Conservation (phyloP, 2,888 invertebrate genomes). For the Heliconius aoede region DNA sequence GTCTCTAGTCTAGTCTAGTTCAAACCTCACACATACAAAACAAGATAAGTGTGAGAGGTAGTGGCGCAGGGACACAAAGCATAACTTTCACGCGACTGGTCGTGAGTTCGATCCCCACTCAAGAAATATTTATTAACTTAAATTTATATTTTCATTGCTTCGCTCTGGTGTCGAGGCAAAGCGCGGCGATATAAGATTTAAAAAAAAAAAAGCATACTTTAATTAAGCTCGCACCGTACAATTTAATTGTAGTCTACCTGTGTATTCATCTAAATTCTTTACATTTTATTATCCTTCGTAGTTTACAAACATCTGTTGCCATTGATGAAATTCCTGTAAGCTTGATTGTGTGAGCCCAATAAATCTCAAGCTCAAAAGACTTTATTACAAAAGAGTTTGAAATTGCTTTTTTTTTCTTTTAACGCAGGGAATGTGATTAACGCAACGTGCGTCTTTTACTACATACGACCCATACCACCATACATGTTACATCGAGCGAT, state of each 20-base stretch:
- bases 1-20: background rate
- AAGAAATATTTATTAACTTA: too few relatives aligned
- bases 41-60: too few relatives aligned
- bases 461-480: conserved; percentile 1
- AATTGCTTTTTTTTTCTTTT: conserved; percentile 20
- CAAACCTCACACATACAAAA: too few relatives aligned
- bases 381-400: conserved; percentile 21
- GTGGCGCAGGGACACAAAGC: too few relatives aligned
- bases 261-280: background rate
- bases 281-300: conserved; percentile 9
- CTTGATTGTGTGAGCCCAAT: conserved; percentile 26
- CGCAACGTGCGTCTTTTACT: conserved; percentile 13
- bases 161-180: too few relatives aligned
- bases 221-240: background rate
- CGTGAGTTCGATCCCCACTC: too few relatives aligned
- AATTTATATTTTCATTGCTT: too few relatives aligned
- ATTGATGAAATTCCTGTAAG: conserved; percentile 31
- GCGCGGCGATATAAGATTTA: too few relatives aligned
- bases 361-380: conserved; percentile 24
- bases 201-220: too few relatives aligned
- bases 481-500: background rate
- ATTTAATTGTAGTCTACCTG: background rate
- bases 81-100: too few relatives aligned
- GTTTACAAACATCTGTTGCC: conserved; percentile 20
- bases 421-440: conserved; percentile 17